These are phyloP conservation scores for Linnaemya vulpina DNA, from an alignment of 2,888 invertebrate genomes.

Conservation along the genomic window DNA sequence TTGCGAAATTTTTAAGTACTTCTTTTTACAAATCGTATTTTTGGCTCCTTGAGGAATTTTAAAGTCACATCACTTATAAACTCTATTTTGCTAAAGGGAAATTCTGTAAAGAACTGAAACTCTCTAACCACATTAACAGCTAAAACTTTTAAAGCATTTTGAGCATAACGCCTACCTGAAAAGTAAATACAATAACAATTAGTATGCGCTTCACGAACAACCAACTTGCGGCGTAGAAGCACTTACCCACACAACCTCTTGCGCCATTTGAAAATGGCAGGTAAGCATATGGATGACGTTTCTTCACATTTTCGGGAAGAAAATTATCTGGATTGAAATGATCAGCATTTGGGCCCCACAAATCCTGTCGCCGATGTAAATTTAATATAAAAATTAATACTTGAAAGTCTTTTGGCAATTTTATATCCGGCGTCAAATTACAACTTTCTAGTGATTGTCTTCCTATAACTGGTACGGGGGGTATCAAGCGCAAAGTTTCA, in stretches of 20 bases:
- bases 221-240: neutral
- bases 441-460: conserved; percentile 65
- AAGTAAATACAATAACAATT: neutral
- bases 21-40: conserved; percentile 70
- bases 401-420: conserved; percentile 72
- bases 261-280: conserved; percentile 77
- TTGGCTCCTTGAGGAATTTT: conserved; percentile 73
- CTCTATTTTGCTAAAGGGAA: conserved; percentile 73
- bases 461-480: conserved; percentile 74
- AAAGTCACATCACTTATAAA: conserved; percentile 75
- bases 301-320: conserved; percentile 73
- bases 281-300: conserved; percentile 75
- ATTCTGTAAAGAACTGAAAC: conserved; percentile 73
- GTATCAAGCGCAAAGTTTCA: conserved; percentile 74
- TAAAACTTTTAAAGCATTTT: conserved; percentile 74
- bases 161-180: conserved; percentile 76
- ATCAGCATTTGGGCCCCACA: conserved; percentile 75
- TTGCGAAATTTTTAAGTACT: no score
- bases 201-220: neutral
- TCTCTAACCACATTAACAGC: conserved; percentile 72
- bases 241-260: conserved; percentile 75
- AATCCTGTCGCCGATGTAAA: conserved; percentile 74
- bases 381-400: conserved; percentile 75
- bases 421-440: conserved; percentile 58
- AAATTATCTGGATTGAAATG: conserved; percentile 77